phyloP scores from a whole-genome alignment of 2,888 invertebrate genomes.

The Tholera decimalis region DNA sequence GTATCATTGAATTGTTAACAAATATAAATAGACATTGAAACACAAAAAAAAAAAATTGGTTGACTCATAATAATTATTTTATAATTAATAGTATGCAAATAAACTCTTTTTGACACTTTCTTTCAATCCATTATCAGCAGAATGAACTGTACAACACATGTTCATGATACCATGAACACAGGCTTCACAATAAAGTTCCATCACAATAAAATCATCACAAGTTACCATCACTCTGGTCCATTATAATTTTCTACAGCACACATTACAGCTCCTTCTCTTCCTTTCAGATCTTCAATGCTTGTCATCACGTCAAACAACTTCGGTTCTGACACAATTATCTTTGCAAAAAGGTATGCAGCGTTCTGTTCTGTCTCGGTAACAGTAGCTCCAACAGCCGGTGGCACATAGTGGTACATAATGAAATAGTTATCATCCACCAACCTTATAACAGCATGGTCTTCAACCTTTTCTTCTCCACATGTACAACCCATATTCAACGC shows the following conservation, averaged over 20 bases:
- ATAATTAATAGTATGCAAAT: too few species aligned
- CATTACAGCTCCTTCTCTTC: slow-evolving; percentile 38
- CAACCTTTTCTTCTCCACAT: slow-evolving; percentile 36
- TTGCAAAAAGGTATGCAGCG: slow-evolving; percentile 42
- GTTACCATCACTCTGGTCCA: slow-evolving; percentile 23
- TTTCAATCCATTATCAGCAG: neutral
- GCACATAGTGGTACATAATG: slow-evolving; percentile 38
- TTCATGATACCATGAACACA: neutral
- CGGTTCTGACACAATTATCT: slow-evolving; percentile 33
- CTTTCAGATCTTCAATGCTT: slow-evolving; percentile 38
- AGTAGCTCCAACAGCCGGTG: slow-evolving; percentile 18
- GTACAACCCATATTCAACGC: slow-evolving; percentile 31
- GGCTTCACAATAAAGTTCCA: neutral
- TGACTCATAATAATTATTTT: too few species aligned
- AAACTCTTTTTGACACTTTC: too few species aligned
- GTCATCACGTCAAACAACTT: slow-evolving; percentile 39
- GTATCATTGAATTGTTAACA: too few species aligned
- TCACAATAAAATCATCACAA: neutral
- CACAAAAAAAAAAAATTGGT: too few species aligned
- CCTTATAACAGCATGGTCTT: slow-evolving; percentile 40
- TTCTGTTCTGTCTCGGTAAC: slow-evolving; percentile 21
- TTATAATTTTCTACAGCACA: slow-evolving; percentile 40
- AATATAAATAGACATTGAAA: too few species aligned
- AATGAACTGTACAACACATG: neutral
- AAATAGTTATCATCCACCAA: slow-evolving; percentile 39